Base-by-base conservation (phyloP, 2,888 invertebrate genomes). In the Clunio marinus region DNA sequence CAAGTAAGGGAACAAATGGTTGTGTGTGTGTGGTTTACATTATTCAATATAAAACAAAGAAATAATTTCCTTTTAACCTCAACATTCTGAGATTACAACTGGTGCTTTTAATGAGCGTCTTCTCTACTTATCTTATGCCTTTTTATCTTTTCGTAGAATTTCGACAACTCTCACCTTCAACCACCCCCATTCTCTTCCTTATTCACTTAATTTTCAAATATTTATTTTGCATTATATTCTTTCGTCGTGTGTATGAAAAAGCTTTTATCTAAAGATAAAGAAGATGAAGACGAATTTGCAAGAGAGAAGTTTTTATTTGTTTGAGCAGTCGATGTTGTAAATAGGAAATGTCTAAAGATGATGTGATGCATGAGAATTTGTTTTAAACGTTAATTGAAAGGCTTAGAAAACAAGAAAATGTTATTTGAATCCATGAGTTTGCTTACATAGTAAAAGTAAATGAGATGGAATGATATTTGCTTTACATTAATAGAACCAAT, bases 181-280 rank as follows among this genome's bases (percentile, higher is more conserved):
- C n/a, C n/a, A n/a, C 17, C 17, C n/a, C 59, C 27, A 5, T 59
- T n/a, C n/a, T n/a, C n/a, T n/a, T n/a, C 27, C 32, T 17, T 27
- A 27, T 66, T 65, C 32, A 66, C 55, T 55, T 66, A 66, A 66
- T 66, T 66, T 66, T 45, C 66, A 66, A 66, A 66, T 66, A 51
- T 55, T 66, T 66, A 66, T 66, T 55, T 55, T 66, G 66, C 66
- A 66, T 66, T 66, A 66, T 46, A 66, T 28, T 32, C 35, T 55
- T 20, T 32, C 25, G 4, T 57, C 27, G 15, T 57, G n/a, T n/a
- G 13, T n/a, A n/a, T 57, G 25, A 25, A 57, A 57, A n/a, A 27
- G 25, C 20, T 57, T 57, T 25, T n/a, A n/a, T n/a, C n/a, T n/a
- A 25, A 27, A 22, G 17, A 55, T 7, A 22, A 22, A 7, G n/a